Base-by-base conservation (phyloP, 1,140 invertebrate species). In the Drosophila paulistorum region DNA sequence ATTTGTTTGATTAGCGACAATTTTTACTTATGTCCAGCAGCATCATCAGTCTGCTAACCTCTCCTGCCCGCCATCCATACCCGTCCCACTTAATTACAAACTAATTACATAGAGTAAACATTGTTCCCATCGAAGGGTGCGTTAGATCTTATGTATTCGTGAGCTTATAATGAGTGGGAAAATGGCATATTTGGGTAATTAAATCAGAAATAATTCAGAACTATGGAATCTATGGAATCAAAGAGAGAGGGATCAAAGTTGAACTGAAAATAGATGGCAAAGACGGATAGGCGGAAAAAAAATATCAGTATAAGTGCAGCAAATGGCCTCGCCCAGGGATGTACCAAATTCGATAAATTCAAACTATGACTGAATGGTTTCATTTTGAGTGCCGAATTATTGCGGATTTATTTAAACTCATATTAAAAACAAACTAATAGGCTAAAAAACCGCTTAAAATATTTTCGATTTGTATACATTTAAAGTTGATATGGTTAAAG, bases 31-130 rank as follows among this genome's bases (percentile, higher is more conserved):
- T 71, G 62, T 73, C 64, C 73, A 74, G 35, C 23, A 45, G 45
- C 45, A 26, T 35, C 11, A 35, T 35, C 48, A 58, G 57, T 48
- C 54, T 14, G 14, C 48, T 17, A 26, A 51, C 37, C 48, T 41
- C 35, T 11, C 35, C 35, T 58, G 51, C 51, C 41, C 39, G 58
- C 65, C 71, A 4, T 23, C 58, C 17, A 48, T 48, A 20, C 45
- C 17, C 17, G 20, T 48, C 11, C 59, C 35, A 45, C 63, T 80
- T 89, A 89, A 87, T 87, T 87, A 82, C 80, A 74, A 80, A 77
- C 73, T 87, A 87, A 87, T 87, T 89, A 89, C 74, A 68, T 45
- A 59, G 23, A 65, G 77, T 64, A 89, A 89, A 89, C 62, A 89
- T 9, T 39, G 45, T 20, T 45, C 14, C 61, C 20, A 57, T 11